A percentile compares a stretch with the other conserved stretches of the same genome.
Evolutionary conservation across 2,797 vertebrate species (phyloP).

Genomic region (Ibycter americanus): DNA sequence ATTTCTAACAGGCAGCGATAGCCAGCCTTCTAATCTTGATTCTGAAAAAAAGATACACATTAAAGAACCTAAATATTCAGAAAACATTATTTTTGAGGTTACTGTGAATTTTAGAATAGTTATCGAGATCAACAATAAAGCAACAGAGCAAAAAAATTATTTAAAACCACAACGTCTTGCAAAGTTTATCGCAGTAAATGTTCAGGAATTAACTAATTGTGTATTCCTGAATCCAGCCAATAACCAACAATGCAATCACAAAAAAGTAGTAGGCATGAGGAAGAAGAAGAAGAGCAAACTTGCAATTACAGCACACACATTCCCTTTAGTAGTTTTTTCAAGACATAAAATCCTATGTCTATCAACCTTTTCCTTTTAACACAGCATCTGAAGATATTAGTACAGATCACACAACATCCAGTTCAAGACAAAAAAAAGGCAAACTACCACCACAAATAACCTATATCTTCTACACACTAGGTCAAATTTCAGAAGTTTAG

Average conservation of each 20-base stretch:
- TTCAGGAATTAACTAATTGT: not conserved
- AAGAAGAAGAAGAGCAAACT: not conserved
- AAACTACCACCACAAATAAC: not conserved
- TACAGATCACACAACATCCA: not conserved
- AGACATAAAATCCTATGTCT: not conserved
- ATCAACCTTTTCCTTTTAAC: not conserved
- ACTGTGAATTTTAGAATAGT: not conserved
- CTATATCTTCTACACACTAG: rapidly evolving
- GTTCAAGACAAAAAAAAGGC: not conserved
- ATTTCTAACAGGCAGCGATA: conserved; percentile 94
- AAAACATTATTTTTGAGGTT: not conserved
- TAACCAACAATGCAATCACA: conserved; percentile 2
- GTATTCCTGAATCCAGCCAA: not conserved
- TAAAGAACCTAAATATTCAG: not conserved
- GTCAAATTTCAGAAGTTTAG: not conserved
- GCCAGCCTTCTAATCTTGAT: conserved; percentile 93
- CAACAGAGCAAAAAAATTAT: not conserved
- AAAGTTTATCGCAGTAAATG: not conserved
- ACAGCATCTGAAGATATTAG: not conserved
- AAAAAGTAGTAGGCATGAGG: not conserved
- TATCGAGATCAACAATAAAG: not conserved
- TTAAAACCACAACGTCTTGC: not conserved
- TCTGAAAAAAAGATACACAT: conserved; percentile 73
- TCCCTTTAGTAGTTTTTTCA: conserved; percentile 45
- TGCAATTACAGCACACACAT: conserved; percentile 8